Evolutionary conservation across 2,888 invertebrate genomes (phyloP).

Genomic region (Melipona beecheii): DNA sequence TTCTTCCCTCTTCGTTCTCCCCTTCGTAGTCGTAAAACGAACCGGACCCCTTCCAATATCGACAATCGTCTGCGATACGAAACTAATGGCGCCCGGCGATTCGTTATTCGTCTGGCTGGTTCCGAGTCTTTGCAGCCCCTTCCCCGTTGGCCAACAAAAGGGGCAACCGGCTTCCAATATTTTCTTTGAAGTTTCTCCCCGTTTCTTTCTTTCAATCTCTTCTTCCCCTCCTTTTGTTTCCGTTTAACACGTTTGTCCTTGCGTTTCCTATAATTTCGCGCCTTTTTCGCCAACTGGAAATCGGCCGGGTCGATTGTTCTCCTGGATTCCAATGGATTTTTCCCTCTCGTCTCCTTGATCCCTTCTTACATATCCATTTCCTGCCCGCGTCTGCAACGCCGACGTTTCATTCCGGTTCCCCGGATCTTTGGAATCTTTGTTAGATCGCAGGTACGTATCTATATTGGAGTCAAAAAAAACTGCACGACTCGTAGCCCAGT

Average conservation of each 20-base stretch:
- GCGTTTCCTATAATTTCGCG: slow-evolving; percentile 17
- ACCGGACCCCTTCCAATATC: slow-evolving; percentile 60
- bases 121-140: slow-evolving; percentile 43
- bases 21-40: slow-evolving; percentile 56
- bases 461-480: too few species aligned
- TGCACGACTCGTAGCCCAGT: too few species aligned
- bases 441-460: neutral
- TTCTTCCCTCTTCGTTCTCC: slow-evolving; percentile 24
- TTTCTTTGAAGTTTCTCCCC: slow-evolving; percentile 43
- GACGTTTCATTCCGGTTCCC: neutral
- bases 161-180: slow-evolving; percentile 30
- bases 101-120: slow-evolving; percentile 64
- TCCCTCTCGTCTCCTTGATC: neutral
- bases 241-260: slow-evolving; percentile 29
- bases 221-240: neutral
- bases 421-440: neutral
- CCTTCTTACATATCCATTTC: neutral
- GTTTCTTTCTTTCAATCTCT: neutral
- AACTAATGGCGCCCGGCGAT: slow-evolving; percentile 64
- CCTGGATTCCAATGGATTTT: neutral
- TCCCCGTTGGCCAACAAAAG: neutral
- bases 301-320: neutral
- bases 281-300: too few species aligned
- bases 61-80: slow-evolving; percentile 68
- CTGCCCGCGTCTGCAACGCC: too few species aligned